phyloP scores from a whole-genome alignment of 2,797 vertebrate genomes.

The Gallinago solitaria region DNA sequence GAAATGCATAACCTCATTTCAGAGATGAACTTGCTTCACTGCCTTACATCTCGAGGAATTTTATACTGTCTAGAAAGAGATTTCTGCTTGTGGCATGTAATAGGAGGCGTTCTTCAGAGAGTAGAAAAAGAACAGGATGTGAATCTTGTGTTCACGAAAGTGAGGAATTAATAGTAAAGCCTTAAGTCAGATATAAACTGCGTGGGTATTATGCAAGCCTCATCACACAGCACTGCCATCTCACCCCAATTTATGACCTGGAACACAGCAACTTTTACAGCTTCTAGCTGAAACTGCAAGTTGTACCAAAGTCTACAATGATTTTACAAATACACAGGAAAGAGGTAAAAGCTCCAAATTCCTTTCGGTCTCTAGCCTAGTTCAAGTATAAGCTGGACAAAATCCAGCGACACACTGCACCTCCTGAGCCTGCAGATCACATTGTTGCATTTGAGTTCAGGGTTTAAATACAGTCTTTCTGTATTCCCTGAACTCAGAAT shows the following conservation, averaged over 20 bases:
- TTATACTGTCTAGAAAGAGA: not conserved
- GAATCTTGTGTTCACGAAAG: conserved; percentile 4
- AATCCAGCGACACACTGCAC: not conserved
- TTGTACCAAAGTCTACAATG: not conserved
- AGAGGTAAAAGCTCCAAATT: not conserved
- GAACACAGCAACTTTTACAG: conserved; percentile 61
- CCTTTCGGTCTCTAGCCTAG: not conserved
- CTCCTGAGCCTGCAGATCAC: not conserved
- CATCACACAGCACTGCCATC: conserved; percentile 54
- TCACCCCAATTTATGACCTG: conserved; percentile 68
- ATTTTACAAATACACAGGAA: not conserved
- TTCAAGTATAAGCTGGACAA: not conserved
- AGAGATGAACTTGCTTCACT: conserved; percentile 1
- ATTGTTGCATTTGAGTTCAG: not conserved
- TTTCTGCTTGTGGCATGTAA: not conserved
- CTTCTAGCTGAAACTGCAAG: conserved; percentile 6
- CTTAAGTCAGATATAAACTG: not conserved
- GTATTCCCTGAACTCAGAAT: not conserved
- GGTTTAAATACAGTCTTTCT: not conserved
- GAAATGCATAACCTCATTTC: not conserved
- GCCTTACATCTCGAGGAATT: not conserved
- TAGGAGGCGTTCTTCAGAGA: not conserved
- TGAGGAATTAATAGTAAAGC: conserved; percentile 33
- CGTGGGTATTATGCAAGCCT: conserved; percentile 48
- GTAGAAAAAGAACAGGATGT: not conserved